These are phyloP conservation scores for Anoplopoma fimbria DNA, from an alignment of 2,113 vertebrate species.

Conservation along the genomic window DNA sequence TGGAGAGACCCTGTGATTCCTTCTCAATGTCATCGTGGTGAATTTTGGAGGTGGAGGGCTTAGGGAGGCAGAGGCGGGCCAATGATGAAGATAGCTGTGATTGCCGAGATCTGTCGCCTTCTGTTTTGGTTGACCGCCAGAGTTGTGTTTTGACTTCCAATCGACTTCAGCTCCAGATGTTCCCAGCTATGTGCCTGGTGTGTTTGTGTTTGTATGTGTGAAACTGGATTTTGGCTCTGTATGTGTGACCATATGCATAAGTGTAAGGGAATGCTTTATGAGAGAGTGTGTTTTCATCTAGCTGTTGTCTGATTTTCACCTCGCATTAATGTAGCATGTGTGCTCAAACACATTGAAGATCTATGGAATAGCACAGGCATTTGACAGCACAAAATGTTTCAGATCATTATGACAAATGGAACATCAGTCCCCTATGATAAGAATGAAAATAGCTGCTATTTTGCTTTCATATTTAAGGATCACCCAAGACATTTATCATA, in stretches of 20 bases:
- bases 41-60: constrained; percentile 41
- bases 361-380: neutral
- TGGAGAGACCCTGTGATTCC: constrained; percentile 51
- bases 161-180: constrained; percentile 83
- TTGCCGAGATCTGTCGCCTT: constrained; percentile 69
- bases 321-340: neutral
- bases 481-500: neutral
- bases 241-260: constrained; percentile 42
- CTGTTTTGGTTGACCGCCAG: constrained; percentile 65
- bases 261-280: neutral
- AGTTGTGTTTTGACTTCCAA: constrained; percentile 75
- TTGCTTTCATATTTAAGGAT: constrained; percentile 4
- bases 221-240: constrained; percentile 16
- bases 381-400: neutral
- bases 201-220: constrained; percentile 41
- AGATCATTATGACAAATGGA: neutral
- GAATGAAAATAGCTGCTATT: neutral
- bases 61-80: constrained; percentile 37
- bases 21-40: constrained; percentile 74
- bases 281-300: constrained; percentile 20
- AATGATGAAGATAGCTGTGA: constrained; percentile 55
- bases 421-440: neutral
- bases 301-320: constrained; percentile 32
- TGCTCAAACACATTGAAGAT: neutral
- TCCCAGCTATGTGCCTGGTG: constrained; percentile 57